Evolutionary conservation across 2,113 vertebrate genomes (phyloP).

Genomic region (Gambusia holbrooki): DNA sequence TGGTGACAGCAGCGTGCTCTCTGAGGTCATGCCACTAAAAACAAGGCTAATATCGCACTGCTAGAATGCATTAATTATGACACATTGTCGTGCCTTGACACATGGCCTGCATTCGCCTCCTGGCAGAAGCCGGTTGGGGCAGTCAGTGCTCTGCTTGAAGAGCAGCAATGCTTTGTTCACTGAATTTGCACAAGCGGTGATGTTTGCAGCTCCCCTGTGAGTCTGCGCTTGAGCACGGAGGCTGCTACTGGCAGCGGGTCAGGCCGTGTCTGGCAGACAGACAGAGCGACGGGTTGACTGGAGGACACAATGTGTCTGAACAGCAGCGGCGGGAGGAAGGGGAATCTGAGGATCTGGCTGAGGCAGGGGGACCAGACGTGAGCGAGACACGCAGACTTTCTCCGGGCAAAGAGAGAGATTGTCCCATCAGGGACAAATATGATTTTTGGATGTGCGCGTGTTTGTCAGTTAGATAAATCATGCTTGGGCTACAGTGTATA

Average conservation of each 20-base stretch:
- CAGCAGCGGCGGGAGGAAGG: conserved; percentile 34
- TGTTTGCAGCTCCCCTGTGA: conserved; percentile 54
- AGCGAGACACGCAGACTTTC: conserved; percentile 30
- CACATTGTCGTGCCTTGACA: conserved; percentile 22
- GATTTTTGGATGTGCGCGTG: conserved; percentile 22
- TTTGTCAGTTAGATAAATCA: conserved; percentile 70
- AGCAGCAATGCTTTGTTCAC: conserved; percentile 21
- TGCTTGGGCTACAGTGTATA: conserved; percentile 62
- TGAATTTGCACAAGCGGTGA: conserved; percentile 42
- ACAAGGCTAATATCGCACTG: conserved; percentile 40
- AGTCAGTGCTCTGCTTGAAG: conserved; percentile 11
- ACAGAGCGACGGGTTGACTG: conserved; percentile 36
- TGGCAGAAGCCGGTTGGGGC: neutral
- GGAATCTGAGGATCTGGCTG: conserved; percentile 33
- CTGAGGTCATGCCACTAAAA: conserved; percentile 40
- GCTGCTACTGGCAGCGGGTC: conserved; percentile 52
- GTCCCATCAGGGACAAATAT: conserved; percentile 25
- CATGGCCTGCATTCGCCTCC: conserved; percentile 26
- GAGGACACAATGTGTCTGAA: conserved; percentile 37
- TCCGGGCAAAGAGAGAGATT: conserved; percentile 50
- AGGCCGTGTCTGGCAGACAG: conserved; percentile 45
- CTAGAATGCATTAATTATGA: conserved; percentile 46
- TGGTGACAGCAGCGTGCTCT: conserved; percentile 50
- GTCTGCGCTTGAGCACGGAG: conserved; percentile 53
- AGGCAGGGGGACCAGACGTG: conserved; percentile 30